phyloP scores from a whole-genome alignment of 2,113 vertebrate species.

The Penelope pileata region DNA sequence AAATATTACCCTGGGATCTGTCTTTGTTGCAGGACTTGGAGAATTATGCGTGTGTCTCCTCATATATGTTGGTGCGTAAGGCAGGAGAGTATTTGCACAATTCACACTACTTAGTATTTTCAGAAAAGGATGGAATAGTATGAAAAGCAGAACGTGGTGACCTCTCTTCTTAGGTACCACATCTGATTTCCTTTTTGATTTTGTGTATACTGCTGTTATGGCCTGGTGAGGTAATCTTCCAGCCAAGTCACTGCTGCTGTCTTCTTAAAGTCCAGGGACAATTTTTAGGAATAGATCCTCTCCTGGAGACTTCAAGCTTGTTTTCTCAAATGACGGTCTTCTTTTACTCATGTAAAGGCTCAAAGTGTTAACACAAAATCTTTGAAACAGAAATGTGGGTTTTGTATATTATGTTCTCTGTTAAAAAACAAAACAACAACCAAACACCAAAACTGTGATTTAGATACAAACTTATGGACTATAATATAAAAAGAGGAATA shows the following conservation, averaged over 20 bases:
- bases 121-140: background rate
- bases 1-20: background rate
- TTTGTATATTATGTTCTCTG: background rate
- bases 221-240: background rate
- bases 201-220: background rate
- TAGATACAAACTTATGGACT: background rate
- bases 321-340: background rate
- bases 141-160: background rate
- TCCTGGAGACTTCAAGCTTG: background rate
- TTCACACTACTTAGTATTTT: background rate
- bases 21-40: background rate
- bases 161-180: background rate
- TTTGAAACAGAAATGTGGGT: background rate
- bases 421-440: background rate
- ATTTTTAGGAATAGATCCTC: background rate
- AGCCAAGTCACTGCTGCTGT: background rate
- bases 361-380: background rate
- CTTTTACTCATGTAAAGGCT: background rate
- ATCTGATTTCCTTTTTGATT: background rate
- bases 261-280: background rate
- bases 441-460: background rate
- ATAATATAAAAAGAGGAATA: background rate
- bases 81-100: background rate
- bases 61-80: background rate
- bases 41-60: background rate